phyloP scores from a whole-genome alignment of 2,888 invertebrate species.

The Drosophila peninsularis region DNA sequence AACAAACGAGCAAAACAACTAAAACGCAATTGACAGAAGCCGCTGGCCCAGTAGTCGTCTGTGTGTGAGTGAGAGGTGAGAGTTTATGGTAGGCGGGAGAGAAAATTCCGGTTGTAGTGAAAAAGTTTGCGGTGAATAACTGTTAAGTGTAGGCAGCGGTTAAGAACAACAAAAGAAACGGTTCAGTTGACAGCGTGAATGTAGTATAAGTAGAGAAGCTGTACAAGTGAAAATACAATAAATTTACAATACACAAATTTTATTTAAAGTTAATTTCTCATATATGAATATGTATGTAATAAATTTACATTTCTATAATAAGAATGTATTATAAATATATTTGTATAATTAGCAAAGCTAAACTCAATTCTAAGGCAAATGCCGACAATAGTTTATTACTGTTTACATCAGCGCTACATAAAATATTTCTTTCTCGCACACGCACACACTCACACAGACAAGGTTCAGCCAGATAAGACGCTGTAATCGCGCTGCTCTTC shows the following conservation, averaged over 20 bases:
- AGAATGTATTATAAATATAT: not conserved
- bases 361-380: not conserved
- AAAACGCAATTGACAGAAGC: conserved; percentile 67
- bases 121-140: conserved; percentile 26
- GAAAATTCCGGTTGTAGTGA: conserved; percentile 16
- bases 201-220: conserved; percentile 1
- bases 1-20: conserved; percentile 77
- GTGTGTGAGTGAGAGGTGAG: conserved; percentile 10
- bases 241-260: not conserved
- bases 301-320: not conserved
- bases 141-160: conserved; percentile 17
- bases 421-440: not conserved
- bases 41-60: not conserved
- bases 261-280: not conserved
- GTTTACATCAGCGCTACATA: conserved; percentile 19
- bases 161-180: conserved; percentile 7
- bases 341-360: not conserved
- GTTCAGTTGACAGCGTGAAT: conserved; percentile 7
- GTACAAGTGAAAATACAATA: conserved; percentile 10
- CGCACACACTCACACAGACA: not conserved
- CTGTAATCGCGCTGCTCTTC: conserved; percentile 27
- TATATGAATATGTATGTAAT: not conserved
- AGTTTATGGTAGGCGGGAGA: conserved; percentile 11
- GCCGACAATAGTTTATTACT: conserved; percentile 29
- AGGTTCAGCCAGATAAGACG: conserved; percentile 13